Conservation (phyloP, 37 sponge, comb jelly and placozoan genomes). For the Spongilla lacustris region DNA sequence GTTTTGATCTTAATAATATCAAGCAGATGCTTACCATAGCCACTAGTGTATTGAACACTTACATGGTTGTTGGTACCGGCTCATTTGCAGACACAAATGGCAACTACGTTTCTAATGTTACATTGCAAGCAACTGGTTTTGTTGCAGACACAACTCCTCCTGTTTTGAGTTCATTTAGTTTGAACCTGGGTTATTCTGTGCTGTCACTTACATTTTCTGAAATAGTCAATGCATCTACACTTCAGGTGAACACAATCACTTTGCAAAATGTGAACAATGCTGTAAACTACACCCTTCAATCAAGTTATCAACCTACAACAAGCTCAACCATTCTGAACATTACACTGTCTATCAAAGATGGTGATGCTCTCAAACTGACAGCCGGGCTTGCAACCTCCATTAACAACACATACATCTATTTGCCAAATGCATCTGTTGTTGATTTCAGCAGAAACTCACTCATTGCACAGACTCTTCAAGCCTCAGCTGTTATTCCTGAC, state of each 20-base stretch:
- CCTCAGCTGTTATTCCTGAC: constrained; percentile 59
- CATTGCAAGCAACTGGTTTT: constrained; percentile 38
- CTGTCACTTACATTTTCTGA: constrained; percentile 84
- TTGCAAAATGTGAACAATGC: constrained; percentile 15
- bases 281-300: constrained; percentile 48
- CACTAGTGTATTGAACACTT: constrained; percentile 52
- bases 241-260: constrained; percentile 35
- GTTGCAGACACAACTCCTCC: constrained; percentile 71
- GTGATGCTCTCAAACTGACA: constrained; percentile 67
- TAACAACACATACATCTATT: constrained; percentile 59
- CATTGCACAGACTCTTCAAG: constrained; percentile 29
- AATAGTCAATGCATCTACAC: constrained; percentile 52
- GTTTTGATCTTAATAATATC: constrained; percentile 72
- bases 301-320: constrained; percentile 16
- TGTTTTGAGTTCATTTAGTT: constrained; percentile 39
- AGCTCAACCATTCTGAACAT: constrained; percentile 28
- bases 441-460: constrained; percentile 68
- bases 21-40: constrained; percentile 59
- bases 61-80: constrained; percentile 29
- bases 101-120: constrained; percentile 52
- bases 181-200: constrained; percentile 67
- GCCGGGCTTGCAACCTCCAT: constrained; percentile 57
- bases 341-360: constrained; percentile 66
- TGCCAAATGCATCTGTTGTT: constrained; percentile 31
- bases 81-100: constrained; percentile 69